Percentiles rank a stretch among this genome's conserved stretches.
These are phyloP conservation scores for Neoaliturus tenellus DNA, from an alignment of 2,888 invertebrate species.

Conservation along the genomic window DNA sequence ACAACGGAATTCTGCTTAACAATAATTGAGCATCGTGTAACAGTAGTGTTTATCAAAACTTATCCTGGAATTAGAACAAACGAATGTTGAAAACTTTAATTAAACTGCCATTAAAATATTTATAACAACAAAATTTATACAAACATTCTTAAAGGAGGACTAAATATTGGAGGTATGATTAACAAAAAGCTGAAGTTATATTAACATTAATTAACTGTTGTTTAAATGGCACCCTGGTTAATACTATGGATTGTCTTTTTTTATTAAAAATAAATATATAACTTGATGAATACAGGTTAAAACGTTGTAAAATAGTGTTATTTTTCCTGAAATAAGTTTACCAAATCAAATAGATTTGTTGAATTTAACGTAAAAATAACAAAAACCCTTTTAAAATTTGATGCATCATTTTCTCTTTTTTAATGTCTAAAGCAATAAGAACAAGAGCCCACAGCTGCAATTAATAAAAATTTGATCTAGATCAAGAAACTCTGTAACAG, in stretches of 20 bases:
- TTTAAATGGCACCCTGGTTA: conserved; percentile 71
- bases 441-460: too few relatives aligned
- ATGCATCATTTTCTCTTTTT: too few relatives aligned
- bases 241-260: conserved; percentile 61
- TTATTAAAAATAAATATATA: not conserved
- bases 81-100: conserved; percentile 1
- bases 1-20: conserved; percentile 50
- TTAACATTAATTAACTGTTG: conserved; percentile 59
- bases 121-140: too few relatives aligned
- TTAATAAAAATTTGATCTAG: too few relatives aligned
- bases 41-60: conserved; percentile 3
- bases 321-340: too few relatives aligned
- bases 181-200: conserved; percentile 67
- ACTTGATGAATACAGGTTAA: not conserved
- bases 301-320: not conserved
- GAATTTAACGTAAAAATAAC: too few relatives aligned
- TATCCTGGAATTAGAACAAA: not conserved
- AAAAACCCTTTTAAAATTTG: too few relatives aligned
- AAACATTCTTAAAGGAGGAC: not conserved
- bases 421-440: too few relatives aligned
- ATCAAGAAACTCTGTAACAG: too few relatives aligned
- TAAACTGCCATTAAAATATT: not conserved
- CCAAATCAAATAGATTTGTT: too few relatives aligned
- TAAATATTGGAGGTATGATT: not conserved
- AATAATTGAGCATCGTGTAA: conserved; percentile 55